These are phyloP conservation scores for Acanthosepion pharaonis DNA, from an alignment of 2,888 invertebrate species.

Conservation along the genomic window DNA sequence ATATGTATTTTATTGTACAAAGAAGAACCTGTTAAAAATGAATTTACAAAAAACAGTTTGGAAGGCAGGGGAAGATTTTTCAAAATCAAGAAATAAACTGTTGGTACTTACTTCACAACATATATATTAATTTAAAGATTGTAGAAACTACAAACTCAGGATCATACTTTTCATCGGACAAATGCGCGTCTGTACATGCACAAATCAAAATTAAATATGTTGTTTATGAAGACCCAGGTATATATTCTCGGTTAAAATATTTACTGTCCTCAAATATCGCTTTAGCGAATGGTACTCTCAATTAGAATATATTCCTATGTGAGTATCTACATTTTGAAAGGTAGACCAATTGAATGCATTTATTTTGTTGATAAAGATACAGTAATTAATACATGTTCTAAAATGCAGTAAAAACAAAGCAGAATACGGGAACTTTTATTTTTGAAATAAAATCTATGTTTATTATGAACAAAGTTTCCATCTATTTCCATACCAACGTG, in stretches of 20 bases:
- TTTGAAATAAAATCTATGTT: slow-evolving; percentile 33
- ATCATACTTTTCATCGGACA: no score
- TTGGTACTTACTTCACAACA: no score
- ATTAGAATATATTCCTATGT: neutral
- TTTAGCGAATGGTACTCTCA: neutral
- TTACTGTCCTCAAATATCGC: neutral
- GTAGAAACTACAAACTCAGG: no score
- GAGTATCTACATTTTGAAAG: neutral
- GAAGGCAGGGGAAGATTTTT: no score
- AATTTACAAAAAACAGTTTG: no score
- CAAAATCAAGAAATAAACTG: no score
- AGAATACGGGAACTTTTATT: neutral
- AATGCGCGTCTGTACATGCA: no score
- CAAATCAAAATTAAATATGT: no score
- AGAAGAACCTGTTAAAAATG: no score
- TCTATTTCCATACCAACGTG: slow-evolving; percentile 22
- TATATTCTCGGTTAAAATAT: neutral
- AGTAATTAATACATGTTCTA: neutral
- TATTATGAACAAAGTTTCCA: slow-evolving; percentile 33
- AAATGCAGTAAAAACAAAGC: neutral
- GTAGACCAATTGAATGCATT: neutral
- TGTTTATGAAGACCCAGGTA: no score
- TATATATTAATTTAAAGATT: no score
- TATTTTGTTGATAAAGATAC: neutral
- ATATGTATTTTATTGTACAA: no score